phyloP scores from a whole-genome alignment of 2,888 invertebrate genomes.

The Psylliodes chrysocephalus region DNA sequence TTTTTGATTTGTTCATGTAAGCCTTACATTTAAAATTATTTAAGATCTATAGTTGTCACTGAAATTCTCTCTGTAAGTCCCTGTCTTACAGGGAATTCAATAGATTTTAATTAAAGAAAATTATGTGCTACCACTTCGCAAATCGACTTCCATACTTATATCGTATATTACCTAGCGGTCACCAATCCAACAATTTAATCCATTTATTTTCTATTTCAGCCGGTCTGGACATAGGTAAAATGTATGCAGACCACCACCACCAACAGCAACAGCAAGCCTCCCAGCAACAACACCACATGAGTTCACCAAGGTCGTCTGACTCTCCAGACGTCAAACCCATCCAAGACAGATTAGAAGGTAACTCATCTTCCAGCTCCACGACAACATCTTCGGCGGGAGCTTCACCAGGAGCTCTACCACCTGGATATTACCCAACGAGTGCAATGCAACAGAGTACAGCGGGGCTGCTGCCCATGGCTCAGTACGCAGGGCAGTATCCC shows the following conservation, averaged over 20 bases:
- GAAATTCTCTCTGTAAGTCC: too few species aligned
- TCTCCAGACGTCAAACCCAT: constrained; percentile 62
- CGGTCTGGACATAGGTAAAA: constrained; percentile 72
- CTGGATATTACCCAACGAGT: constrained; percentile 70
- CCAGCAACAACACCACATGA: constrained; percentile 43
- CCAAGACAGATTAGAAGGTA: constrained; percentile 65
- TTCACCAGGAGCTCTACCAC: constrained; percentile 67
- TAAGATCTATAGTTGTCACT: too few species aligned
- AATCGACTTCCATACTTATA: too few species aligned
- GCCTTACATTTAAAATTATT: too few species aligned
- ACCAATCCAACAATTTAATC: too few species aligned
- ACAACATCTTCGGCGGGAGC: constrained; percentile 75
- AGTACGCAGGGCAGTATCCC: constrained; percentile 70
- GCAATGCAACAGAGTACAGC: constrained; percentile 63
- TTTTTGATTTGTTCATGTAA: too few species aligned
- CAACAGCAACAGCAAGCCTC: constrained; percentile 41
- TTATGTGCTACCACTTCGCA: too few species aligned
- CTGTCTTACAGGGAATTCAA: too few species aligned
- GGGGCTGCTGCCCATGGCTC: constrained; percentile 73
- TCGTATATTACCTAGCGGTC: too few species aligned
- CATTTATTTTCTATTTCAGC: neutral
- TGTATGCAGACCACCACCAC: constrained; percentile 65
- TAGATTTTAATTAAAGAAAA: too few species aligned
- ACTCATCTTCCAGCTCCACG: constrained; percentile 68
- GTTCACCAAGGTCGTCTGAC: constrained; percentile 66